Evolutionary conservation across 37 sponge, comb jelly and placozoan genomes (phyloP), one percentile per base, ranked within the genome.

Genomic region (Chondrosia reniformis): DNA sequence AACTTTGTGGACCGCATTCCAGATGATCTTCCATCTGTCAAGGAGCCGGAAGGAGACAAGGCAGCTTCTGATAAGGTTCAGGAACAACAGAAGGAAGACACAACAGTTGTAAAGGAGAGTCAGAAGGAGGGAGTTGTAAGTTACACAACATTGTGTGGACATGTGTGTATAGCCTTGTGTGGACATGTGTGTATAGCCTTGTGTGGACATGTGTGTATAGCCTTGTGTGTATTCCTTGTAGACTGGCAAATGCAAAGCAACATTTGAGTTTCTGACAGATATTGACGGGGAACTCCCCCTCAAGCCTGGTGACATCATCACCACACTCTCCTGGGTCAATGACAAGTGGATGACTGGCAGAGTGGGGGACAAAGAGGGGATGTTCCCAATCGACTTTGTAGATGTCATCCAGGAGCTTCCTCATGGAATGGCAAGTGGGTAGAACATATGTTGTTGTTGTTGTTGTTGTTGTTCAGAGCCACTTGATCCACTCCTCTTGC

Each of bases 381-480:
- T 94, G 52, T 94, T 94, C 46, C 95, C 95, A 22, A 65, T 82
- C 3, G 41, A 27, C 49, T 94, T 94, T 85, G 95, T 94, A 15
- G 80, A 90, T 55, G 76, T 93, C 22, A 31, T 81, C 30, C 24
- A 77, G 43, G 90, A 89, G 38, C 77, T 93, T 22, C 91, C 91
- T 28, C 79, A 66, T 21, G 52, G 32, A 54, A 27, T 32, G 13
- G 46, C 52, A 12, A 56, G 76, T 75, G 54, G 32, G 76, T 73
- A 19, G 46, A 45, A 49, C 52, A 49, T 15, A n/a, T 67, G 41
- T 67, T 38, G 19, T 33, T 43, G 19, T 24, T 10, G 46, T 46
- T 74, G 45, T 43, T 9, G 22, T 39, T 38, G 30, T 39, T 43
- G 46, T 74, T n/a, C 25, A 21, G 75, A 19, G 8, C 27, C 10